phyloP scores from a whole-genome alignment of 2,888 invertebrate species.

The Noctua fimbriata region DNA sequence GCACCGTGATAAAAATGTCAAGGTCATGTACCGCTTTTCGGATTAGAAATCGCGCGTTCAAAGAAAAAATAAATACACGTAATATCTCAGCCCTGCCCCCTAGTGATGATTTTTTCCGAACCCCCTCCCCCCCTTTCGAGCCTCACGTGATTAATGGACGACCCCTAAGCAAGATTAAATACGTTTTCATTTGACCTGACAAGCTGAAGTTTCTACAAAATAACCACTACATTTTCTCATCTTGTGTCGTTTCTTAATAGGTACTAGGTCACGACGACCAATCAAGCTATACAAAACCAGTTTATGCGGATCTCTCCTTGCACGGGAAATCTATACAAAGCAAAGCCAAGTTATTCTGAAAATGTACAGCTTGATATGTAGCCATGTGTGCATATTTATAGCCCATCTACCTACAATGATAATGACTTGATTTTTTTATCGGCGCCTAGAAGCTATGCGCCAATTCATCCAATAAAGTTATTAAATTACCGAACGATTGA shows the following conservation, averaged over 20 bases:
- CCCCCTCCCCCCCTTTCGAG: too few relatives aligned
- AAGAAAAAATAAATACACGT: too few relatives aligned
- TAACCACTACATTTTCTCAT: neutral
- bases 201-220: neutral
- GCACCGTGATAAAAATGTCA: too few relatives aligned
- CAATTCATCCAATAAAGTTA: slow-evolving; percentile 62
- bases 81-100: too few relatives aligned
- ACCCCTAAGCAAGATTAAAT: neutral
- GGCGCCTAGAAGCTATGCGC: slow-evolving; percentile 20
- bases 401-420: neutral
- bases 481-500: slow-evolving; percentile 56
- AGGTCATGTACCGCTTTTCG: too few relatives aligned
- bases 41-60: too few relatives aligned
- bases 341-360: too few relatives aligned
- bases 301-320: too few relatives aligned
- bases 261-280: neutral
- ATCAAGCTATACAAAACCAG: neutral
- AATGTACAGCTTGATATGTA: too few relatives aligned
- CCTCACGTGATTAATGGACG: too few relatives aligned
- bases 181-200: neutral
- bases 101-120: too few relatives aligned
- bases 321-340: too few relatives aligned
- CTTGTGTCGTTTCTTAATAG: neutral
- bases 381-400: neutral
- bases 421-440: slow-evolving; percentile 37